Evolutionary conservation across 2,888 invertebrate genomes (phyloP), one percentile per base, ranked within the genome.

Genomic region (Sarcophaga carnaria): DNA sequence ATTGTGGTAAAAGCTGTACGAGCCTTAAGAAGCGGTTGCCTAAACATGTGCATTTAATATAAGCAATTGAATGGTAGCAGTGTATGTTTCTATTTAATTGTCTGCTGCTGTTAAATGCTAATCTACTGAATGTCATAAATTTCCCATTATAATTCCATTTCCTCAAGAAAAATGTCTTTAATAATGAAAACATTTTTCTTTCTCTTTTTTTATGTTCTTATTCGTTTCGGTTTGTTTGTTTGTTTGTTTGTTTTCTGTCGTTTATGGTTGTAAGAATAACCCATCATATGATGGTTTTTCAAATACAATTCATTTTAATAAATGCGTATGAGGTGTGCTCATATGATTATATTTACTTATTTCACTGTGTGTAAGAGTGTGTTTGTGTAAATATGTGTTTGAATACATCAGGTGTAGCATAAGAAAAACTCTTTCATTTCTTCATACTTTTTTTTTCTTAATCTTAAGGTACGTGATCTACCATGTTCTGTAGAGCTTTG

Each of bases 381-480:
- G 69, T 62, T 69, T 54, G 25, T 59, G 20, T 54, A 60, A 45
- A 12, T 70, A 47, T 71, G n/a, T 59, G 10, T 17, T 45, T 45
- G 22, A 77, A 77, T 59, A 47, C 66, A 71, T 71, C 37, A 62
- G 60, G 72, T 78, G 66, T 72, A 45, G 37, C 27, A 12, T 27
- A 67, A 59, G 5, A 27, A 78, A 77, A 75, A 62, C 25, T 67
- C 62, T 54, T 69, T 49, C 49, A 37, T 47, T 72, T 27, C 47
- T 69, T 71, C 76, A 54, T 54, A 60, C 10, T 10, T 37, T 76
- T 8, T 37, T 20, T 75, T 49, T 37, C 77, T 86, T 83, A 86
- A 83, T 80, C 83, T 49, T 25, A 83, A 80, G 59, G 59, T 74
- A 86, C 83, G 83, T 86, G 80, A 86, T 80, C 63, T 69, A 49